Evolutionary conservation across 2,113 vertebrate species (phyloP).

Genomic region (Pangasianodon hypophthalmus): DNA sequence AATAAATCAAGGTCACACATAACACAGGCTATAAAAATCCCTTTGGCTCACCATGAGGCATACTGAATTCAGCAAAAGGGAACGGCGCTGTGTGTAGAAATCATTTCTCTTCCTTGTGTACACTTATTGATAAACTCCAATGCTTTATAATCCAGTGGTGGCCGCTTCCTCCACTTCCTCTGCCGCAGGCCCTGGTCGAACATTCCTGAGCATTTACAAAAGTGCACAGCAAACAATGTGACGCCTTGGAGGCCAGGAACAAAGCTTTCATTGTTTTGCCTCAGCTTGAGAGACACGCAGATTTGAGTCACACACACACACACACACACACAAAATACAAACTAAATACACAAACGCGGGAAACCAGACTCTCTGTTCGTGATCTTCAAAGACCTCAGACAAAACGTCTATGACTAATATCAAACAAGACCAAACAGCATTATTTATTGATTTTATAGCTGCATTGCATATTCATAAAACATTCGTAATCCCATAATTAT

Average conservation of each 20-base stretch:
- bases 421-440: background rate
- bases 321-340: constrained; percentile 45
- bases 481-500: background rate
- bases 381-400: constrained; percentile 5
- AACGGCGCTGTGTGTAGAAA: background rate
- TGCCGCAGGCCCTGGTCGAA: background rate
- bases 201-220: constrained; percentile 56
- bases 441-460: background rate
- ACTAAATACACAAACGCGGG: constrained; percentile 52
- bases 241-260: constrained; percentile 55
- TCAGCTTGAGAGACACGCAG: constrained; percentile 54
- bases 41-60: constrained; percentile 26
- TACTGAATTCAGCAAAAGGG: background rate
- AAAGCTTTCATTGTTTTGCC: constrained; percentile 66
- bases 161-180: constrained; percentile 34
- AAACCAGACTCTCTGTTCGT: constrained; percentile 1
- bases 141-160: background rate
- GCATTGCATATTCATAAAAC: background rate
- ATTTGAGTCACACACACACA: constrained; percentile 46
- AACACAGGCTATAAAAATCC: constrained; percentile 55
- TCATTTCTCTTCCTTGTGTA: background rate
- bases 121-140: constrained; percentile 21
- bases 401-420: background rate
- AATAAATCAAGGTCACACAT: constrained; percentile 64
- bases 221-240: constrained; percentile 57